Evolutionary conservation across 1,140 invertebrate genomes (phyloP), one percentile per base, ranked within the genome.

Genomic region (Plectrocnemia conspersa): DNA sequence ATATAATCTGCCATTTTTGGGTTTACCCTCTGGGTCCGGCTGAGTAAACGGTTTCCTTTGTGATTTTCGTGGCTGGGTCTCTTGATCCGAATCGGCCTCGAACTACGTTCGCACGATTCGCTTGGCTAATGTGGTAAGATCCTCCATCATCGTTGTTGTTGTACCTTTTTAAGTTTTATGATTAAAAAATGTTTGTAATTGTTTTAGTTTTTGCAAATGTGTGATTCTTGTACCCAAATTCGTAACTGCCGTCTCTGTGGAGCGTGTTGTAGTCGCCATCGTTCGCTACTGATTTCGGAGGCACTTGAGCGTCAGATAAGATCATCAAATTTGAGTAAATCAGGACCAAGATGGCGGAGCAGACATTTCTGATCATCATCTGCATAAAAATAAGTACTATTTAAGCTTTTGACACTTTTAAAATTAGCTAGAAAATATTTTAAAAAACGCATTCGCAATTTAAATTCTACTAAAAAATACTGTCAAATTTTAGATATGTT

Each of bases 41-140:
- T n/a, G 84, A 84, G 63, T 86, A 86, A 33, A 79, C 71, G 13
- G 82, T 84, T 64, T 82, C 77, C 59, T 84, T 81, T 44, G 83
- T 71, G 40, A 74, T 72, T 24, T 82, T 80, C 58, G 78, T 82
- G 45, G 74, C 77, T 10, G 83, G 81, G 66, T 82, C 82, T 61
- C 79, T 70, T 41, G 78, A 76, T 36, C 81, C 81, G 65, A 82
- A 84, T 62, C 80, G 71, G 22, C 82, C 82, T 40, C 78, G 74
- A 11, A 84, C 81, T 13, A 81, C 74, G 41, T 80, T 80, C 59
- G 79, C 77, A 50, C 77, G 65, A 65, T 76, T 81, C 6, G 73
- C 80, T 53, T 77, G 74, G 33, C 78, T 78, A 54, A 77, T 70
- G 65, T 84, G 82, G 65, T 81, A 84, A 58, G 77, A 80, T 24